phyloP scores from a whole-genome alignment of 2,113 vertebrate genomes.

The Xenopus laevis region DNA sequence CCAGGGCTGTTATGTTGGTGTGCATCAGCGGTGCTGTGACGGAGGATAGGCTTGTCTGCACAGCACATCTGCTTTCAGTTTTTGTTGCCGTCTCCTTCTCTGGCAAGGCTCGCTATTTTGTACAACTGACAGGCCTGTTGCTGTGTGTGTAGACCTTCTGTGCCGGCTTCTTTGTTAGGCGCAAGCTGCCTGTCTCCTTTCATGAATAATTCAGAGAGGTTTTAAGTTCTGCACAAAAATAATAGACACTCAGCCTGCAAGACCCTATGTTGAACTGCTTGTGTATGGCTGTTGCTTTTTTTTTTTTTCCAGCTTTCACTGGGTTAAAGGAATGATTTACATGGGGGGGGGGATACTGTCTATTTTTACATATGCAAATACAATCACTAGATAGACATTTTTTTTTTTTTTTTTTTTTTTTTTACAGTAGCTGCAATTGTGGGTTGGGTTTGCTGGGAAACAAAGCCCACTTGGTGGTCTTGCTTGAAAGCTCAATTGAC shows the following conservation, averaged over 20 bases:
- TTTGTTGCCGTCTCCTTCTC: not conserved
- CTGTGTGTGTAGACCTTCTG: not conserved
- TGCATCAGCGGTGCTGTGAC: too few relatives aligned
- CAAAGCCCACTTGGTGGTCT: constrained; percentile 39
- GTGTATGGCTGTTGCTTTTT: not conserved
- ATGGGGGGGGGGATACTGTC: not conserved
- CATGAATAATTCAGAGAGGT: constrained; percentile 42
- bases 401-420: not conserved
- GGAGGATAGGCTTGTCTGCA: not conserved
- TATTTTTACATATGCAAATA: not conserved
- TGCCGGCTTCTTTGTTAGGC: constrained; percentile 35
- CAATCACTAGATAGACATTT: not conserved
- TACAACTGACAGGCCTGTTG: constrained; percentile 29
- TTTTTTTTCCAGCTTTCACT: not conserved
- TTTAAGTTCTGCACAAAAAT: constrained; percentile 32
- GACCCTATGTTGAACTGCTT: not conserved
- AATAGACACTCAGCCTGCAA: not conserved
- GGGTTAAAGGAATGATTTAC: not conserved
- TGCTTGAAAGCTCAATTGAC: not conserved
- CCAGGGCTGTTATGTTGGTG: too few relatives aligned
- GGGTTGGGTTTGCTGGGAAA: constrained; percentile 27
- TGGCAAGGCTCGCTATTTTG: constrained; percentile 11
- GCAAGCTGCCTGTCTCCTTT: constrained; percentile 28
- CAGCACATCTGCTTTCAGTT: not conserved
- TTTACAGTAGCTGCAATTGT: too few relatives aligned